Conservation (phyloP, 2,113 vertebrate species). For the Callopanchax toddi region DNA sequence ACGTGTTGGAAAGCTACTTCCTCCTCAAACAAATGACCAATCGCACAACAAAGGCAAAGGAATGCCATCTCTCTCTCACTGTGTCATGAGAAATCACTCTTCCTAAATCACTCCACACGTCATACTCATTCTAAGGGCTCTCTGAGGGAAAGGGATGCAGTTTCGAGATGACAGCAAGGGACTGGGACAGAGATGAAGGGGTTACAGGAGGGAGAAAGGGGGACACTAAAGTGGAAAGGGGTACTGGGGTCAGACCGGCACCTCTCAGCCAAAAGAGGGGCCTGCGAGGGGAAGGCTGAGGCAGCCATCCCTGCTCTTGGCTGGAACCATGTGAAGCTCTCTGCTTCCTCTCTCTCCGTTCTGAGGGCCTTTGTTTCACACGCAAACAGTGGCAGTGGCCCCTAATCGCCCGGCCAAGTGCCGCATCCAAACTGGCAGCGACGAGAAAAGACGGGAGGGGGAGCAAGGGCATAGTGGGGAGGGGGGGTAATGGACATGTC, state of each 20-base stretch:
- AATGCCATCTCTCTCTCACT: constrained; percentile 62
- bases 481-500: constrained; percentile 68
- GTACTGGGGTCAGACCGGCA: constrained; percentile 66
- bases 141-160: constrained; percentile 27
- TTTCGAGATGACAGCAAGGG: constrained; percentile 49
- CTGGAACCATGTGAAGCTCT: constrained; percentile 83
- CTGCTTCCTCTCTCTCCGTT: constrained; percentile 78
- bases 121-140: constrained; percentile 52
- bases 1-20: constrained; percentile 78
- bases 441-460: constrained; percentile 54
- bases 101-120: constrained; percentile 66
- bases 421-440: constrained; percentile 76
- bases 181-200: constrained; percentile 58
- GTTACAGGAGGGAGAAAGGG: constrained; percentile 61
- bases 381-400: constrained; percentile 80
- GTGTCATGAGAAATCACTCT: constrained; percentile 76
- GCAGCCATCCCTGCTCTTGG: constrained; percentile 75
- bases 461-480: constrained; percentile 51
- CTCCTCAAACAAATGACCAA: constrained; percentile 66
- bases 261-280: constrained; percentile 71
- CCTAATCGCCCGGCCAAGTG: constrained; percentile 72
- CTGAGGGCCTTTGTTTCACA: constrained; percentile 80
- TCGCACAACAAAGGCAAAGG: constrained; percentile 67
- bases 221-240: constrained; percentile 60
- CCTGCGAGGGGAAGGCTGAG: constrained; percentile 64